Evolutionary conservation across 2,797 vertebrate genomes (phyloP).

Genomic region (Xenops minutus): DNA sequence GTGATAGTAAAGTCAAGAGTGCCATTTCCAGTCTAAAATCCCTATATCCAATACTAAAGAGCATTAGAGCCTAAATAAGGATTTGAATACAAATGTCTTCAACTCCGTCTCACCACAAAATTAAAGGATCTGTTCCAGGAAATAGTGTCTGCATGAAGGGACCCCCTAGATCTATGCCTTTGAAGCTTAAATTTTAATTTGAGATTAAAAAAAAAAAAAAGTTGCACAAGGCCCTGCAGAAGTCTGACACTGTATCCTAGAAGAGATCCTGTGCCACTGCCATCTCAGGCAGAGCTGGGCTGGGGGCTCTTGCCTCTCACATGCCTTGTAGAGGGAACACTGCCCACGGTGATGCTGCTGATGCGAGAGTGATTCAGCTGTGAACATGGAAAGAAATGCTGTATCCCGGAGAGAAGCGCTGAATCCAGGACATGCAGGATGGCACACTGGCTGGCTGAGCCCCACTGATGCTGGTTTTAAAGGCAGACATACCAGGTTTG

Average conservation of each 20-base stretch:
- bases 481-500: background rate
- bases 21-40: slow-evolving; percentile 53
- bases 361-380: background rate
- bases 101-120: background rate
- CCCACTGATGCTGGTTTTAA: background rate
- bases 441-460: background rate
- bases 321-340: background rate
- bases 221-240: background rate
- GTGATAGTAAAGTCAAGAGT: slow-evolving; percentile 48
- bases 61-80: slow-evolving; percentile 57
- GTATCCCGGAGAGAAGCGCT: background rate
- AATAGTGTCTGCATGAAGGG: background rate
- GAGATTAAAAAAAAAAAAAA: background rate
- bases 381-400: background rate
- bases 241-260: background rate
- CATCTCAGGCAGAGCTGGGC: fast-evolving
- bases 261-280: background rate
- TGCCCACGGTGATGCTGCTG: background rate
- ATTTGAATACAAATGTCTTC: slow-evolving; percentile 63
- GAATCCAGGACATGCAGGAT: background rate
- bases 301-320: background rate
- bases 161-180: background rate
- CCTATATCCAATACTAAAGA: slow-evolving; percentile 41
- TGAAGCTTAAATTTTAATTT: slow-evolving; percentile 39
- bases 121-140: slow-evolving; percentile 51